phyloP scores from a whole-genome alignment of 2,888 invertebrate genomes.

The Dicroscelio sp. region DNA sequence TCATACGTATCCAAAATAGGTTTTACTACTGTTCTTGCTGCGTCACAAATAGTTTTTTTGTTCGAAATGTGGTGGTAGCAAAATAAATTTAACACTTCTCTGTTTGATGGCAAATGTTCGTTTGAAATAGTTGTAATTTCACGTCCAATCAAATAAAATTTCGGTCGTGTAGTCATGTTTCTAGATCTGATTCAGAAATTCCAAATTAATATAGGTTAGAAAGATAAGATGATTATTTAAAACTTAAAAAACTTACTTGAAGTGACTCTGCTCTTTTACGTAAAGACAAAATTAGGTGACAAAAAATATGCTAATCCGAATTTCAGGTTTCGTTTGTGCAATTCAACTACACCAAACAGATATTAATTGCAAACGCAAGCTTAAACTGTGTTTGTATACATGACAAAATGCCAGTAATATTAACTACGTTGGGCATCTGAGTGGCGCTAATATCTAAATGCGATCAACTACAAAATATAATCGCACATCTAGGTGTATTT shows the following conservation, averaged over 20 bases:
- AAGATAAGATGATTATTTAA: background rate
- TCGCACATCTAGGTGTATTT: no score
- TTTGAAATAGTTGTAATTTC: background rate
- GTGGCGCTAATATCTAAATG: no score
- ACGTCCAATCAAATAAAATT: slow-evolving; percentile 24
- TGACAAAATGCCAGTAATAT: no score
- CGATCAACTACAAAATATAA: no score
- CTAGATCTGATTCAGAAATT: background rate
- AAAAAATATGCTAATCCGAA: no score
- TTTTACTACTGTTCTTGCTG: slow-evolving; percentile 12
- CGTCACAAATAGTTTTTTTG: background rate
- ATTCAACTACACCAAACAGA: no score
- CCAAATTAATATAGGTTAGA: background rate
- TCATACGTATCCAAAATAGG: background rate
- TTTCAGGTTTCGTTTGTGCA: no score
- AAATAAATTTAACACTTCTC: slow-evolving; percentile 14
- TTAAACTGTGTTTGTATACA: no score
- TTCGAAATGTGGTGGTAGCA: background rate
- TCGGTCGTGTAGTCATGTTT: background rate
- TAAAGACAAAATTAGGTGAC: no score
- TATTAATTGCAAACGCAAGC: no score
- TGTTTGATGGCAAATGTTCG: background rate
- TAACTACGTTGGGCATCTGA: no score
- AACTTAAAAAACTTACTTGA: background rate
- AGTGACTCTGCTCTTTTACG: no score